Percentiles rank a stretch among this genome's conserved stretches.
Conservation (phyloP, 2,113 vertebrate genomes). For the Ammodramus savannarum region DNA sequence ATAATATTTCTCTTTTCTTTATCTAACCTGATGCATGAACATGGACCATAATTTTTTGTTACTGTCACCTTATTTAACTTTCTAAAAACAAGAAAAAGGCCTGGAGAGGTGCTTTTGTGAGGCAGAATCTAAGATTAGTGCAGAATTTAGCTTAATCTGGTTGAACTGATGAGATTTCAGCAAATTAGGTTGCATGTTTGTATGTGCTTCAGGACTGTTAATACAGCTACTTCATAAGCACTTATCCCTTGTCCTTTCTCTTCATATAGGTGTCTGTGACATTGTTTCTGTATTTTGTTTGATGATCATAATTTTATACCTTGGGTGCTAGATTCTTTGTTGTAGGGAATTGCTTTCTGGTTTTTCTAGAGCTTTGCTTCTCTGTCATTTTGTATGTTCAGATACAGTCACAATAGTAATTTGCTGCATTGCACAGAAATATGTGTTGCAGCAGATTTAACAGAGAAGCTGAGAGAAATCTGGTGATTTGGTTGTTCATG, state of each 20-base stretch:
- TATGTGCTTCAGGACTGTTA: not conserved
- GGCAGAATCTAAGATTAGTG: not conserved
- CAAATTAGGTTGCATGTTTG: not conserved
- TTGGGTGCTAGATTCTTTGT: not conserved
- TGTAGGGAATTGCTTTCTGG: not conserved
- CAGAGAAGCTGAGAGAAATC: not conserved
- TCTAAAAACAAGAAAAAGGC: not conserved
- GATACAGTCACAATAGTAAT: not conserved
- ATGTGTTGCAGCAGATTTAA: not conserved
- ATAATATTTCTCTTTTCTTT: not conserved
- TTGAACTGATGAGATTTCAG: not conserved
- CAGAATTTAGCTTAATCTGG: not conserved
- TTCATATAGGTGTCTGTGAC: not conserved
- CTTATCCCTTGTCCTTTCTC: not conserved
- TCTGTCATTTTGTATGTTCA: not conserved
- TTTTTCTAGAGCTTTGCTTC: not conserved
- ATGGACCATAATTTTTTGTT: not conserved
- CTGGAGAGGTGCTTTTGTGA: not conserved
- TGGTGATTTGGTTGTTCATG: not conserved
- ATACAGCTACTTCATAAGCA: not conserved
- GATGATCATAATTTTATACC: not conserved
- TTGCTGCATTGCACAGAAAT: not conserved
- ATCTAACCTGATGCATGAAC: accelerated
- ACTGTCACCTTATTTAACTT: not conserved
- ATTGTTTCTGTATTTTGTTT: not conserved